Evolutionary conservation across 2,888 invertebrate species (phyloP), one percentile per base, ranked within the genome.

Genomic region (Orthosia incerta): DNA sequence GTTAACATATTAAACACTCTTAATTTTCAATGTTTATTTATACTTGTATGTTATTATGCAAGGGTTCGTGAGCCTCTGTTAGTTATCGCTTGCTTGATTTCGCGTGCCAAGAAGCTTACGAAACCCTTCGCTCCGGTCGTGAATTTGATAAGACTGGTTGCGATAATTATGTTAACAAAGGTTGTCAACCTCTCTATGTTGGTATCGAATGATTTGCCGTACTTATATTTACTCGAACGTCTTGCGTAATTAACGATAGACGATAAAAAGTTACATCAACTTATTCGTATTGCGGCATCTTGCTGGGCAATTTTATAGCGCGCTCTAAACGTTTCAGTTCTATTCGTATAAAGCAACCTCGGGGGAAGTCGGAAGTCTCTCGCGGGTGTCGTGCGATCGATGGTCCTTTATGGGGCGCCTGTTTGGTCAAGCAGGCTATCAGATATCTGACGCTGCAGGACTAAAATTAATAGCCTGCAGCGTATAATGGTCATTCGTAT

Each of bases 1-100:
- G 16, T 69, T 73, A 55, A 55, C 23, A 39, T 56, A 72, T 73
- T 56, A n/a, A 70, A 72, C 39, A 57, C 26, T 67, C 39, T 48
- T 78, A 48, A 70, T 73, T 50, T 12, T 23, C 23, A 23, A 59
- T 79, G 46, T 74, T 71, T 79, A 79, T 74, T 71, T 80, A 79
- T 51, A 45, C 7, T 46, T 4, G 16, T 16, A 50, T 12, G n/a
- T 60, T 57, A 48, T 59, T 72, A 53, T 53, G 23, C 48, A 80
- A 53, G 51, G 60, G 79, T 56, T 60, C 48, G 26, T 59, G 45
- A 60, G 45, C 74, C 74, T 74, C 59, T 62, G 31, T 20, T 20
- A 61, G 45, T 80, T 80, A 74, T 76, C 81, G 45, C n/a, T 31
- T 62, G 23, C 23, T n/a, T 50, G 48, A 76, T 75, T 80, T 12